Evolutionary conservation across 2,888 invertebrate species (phyloP), one percentile per base, ranked within the genome.

Genomic region (Agriotes lineatus): DNA sequence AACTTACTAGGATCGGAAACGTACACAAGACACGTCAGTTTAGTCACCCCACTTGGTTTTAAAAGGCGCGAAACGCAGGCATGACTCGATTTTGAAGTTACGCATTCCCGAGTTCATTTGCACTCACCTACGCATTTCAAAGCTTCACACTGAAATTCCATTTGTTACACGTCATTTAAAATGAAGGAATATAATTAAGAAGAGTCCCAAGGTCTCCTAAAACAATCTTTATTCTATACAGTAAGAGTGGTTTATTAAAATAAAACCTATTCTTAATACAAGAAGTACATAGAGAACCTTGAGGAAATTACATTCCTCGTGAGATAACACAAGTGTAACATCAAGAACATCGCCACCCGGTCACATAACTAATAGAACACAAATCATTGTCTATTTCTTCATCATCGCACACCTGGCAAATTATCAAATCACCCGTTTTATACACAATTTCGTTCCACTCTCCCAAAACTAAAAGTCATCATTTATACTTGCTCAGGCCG

Each of bases 201-300:
- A 45, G 9, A 25, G 18, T 37, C 48, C 25, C 52, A 44, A 59
- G 12, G 19, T 42, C 44, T 59, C 18, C 10, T 58, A 66, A 60
- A 59, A 39, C 22, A 35, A 59, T 64, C 39, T 67, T 68, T 68
- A 63, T 68, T 68, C 58, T 63, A 45, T 48, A 63, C 58, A 58
- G 22, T 45, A 63, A n/a, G 57, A 33, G 33, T 58, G 58, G 39
- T 56, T 67, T 67, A 68, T 58, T 59, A 50, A 68, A 60, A 65
- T 65, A 65, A 69, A 69, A 60, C 65, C 63, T 68, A 68, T 20
- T 56, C 42, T 50, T 58, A 68, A 63, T 30, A 48, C 52, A 9
- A 39, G 18, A 30, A 58, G 44, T 59, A 64, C 35, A 56, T 56
- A 59, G 64, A 58, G 58, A 58, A 65, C 50, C 48, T 59, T 42